These are phyloP conservation scores for Nesidiocoris tenuis DNA, from an alignment of 2,888 invertebrate genomes.

Conservation along the genomic window DNA sequence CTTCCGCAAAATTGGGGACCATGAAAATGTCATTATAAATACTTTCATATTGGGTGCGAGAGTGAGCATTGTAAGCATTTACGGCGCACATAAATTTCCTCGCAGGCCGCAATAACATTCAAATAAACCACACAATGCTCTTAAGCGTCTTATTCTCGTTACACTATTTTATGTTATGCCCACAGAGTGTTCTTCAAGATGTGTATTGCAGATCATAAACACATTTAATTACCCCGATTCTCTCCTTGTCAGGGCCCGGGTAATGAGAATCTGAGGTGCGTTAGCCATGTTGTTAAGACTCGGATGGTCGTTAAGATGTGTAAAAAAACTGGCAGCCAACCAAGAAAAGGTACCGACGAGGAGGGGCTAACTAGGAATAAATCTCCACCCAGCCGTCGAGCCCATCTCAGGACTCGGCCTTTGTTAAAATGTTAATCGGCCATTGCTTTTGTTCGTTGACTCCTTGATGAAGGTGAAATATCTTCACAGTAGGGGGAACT, in stretches of 20 bases:
- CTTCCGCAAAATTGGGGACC: no score
- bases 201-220: neutral
- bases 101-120: no score
- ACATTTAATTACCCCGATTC: neutral
- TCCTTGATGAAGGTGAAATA: neutral
- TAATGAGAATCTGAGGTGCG: neutral
- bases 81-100: no score
- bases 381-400: neutral
- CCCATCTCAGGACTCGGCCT: neutral
- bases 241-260: neutral
- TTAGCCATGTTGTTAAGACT: neutral
- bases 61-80: no score
- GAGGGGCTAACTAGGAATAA: neutral
- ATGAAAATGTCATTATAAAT: no score
- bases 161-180: no score
- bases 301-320: neutral
- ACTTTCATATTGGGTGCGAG: no score
- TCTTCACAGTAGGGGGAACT: no score
- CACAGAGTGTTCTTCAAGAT: no score
- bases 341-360: neutral
- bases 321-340: neutral
- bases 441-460: constrained; percentile 2
- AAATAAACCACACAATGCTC: no score
- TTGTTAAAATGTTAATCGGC: constrained; percentile 9
- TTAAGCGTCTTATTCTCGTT: no score